These are phyloP conservation scores for Drosophila miranda DNA, from an alignment of 1,140 invertebrate genomes.

Conservation along the genomic window DNA sequence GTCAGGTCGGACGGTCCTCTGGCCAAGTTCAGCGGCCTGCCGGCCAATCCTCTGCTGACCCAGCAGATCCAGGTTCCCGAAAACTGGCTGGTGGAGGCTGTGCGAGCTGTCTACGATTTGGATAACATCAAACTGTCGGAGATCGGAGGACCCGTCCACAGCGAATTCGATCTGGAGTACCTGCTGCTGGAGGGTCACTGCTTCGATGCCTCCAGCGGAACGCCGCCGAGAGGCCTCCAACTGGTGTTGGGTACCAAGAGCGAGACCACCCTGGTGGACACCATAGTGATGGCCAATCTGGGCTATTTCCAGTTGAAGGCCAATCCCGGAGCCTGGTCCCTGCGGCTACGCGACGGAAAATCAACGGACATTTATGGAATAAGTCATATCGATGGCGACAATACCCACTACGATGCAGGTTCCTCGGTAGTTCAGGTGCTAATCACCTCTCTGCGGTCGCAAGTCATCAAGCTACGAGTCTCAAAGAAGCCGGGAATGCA, in stretches of 20 bases:
- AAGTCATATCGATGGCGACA: conserved; percentile 85
- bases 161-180: conserved; percentile 96
- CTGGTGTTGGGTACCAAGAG: conserved; percentile 95
- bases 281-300: conserved; percentile 99
- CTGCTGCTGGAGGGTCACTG: conserved; percentile 97
- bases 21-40: conserved; percentile 94
- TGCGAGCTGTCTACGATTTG: conserved; percentile 97
- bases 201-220: conserved; percentile 95
- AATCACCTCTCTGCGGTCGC: conserved; percentile 93
- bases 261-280: conserved; percentile 92
- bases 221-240: conserved; percentile 97
- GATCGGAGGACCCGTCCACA: conserved; percentile 89
- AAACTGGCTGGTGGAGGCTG: conserved; percentile 98
- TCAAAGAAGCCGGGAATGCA: conserved; percentile 94
- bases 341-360: conserved; percentile 93
- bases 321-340: conserved; percentile 97
- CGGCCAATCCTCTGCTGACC: conserved; percentile 96
- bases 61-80: conserved; percentile 98
- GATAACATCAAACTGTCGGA: conserved; percentile 98
- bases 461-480: conserved; percentile 95
- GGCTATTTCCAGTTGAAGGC: conserved; percentile 99
- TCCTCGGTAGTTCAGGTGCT: conserved; percentile 88
- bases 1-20: conserved; percentile 87
- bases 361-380: conserved; percentile 97
- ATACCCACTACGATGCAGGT: conserved; percentile 82